A percentile compares a stretch with the other conserved stretches of the same genome.
Conservation (phyloP, 2,888 invertebrate genomes). For the Eustalomyia histrio region DNA sequence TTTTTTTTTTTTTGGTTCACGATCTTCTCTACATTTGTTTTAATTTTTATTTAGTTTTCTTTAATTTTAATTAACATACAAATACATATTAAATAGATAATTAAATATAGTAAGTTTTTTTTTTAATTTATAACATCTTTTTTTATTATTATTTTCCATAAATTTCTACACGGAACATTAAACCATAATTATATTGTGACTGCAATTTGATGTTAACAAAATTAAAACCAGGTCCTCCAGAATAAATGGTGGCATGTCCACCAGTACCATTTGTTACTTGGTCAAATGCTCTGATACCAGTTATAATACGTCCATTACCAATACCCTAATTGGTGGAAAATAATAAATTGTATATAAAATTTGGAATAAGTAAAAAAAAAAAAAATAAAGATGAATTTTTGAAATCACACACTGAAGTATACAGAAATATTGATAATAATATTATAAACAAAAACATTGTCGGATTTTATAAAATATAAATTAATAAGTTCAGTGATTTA, state of each 20-base stretch:
- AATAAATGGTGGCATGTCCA: slow-evolving; percentile 76
- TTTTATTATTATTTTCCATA: slow-evolving; percentile 72
- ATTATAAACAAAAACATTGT: too few species aligned
- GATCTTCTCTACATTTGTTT: not conserved
- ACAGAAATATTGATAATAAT: too few species aligned
- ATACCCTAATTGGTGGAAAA: slow-evolving; percentile 68
- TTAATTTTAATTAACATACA: slow-evolving; percentile 2
- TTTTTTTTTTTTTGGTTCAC: slow-evolving; percentile 1
- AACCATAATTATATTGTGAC: slow-evolving; percentile 76
- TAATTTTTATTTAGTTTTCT: not conserved
- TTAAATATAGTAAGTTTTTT: slow-evolving; percentile 14
- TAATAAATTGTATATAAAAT: not conserved
- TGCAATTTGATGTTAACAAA: slow-evolving; percentile 76
- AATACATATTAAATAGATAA: not conserved
- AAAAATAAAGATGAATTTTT: not conserved
- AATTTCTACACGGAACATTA: slow-evolving; percentile 76
- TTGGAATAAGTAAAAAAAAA: not conserved
- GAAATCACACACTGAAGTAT: slow-evolving; percentile 8
- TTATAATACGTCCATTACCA: slow-evolving; percentile 75
- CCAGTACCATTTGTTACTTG: slow-evolving; percentile 77
- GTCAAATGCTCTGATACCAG: slow-evolving; percentile 76
- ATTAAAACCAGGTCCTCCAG: slow-evolving; percentile 77
- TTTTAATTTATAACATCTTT: not conserved
- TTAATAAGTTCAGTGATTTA: too few species aligned
- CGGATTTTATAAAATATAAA: too few species aligned